phyloP scores from a whole-genome alignment of 2,888 invertebrate genomes.

The Trachelus troglodyta region DNA sequence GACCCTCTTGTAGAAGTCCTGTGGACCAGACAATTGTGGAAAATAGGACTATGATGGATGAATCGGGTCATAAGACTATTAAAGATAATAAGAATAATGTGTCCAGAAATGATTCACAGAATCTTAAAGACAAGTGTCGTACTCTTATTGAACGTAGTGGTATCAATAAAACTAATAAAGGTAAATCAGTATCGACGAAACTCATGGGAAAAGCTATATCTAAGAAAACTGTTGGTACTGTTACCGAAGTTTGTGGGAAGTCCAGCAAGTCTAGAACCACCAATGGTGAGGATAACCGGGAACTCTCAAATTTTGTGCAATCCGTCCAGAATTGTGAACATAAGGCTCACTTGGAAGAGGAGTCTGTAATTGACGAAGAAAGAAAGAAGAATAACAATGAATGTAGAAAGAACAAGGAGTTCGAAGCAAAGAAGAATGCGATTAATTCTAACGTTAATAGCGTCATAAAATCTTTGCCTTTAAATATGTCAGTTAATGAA shows the following conservation, averaged over 20 bases:
- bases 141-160: conserved; percentile 39
- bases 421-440: conserved; percentile 49
- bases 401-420: conserved; percentile 35
- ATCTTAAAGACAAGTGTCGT: conserved; percentile 44
- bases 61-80: conserved; percentile 60
- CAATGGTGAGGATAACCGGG: background rate
- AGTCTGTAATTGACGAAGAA: background rate
- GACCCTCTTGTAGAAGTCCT: conserved; percentile 51
- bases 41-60: conserved; percentile 49
- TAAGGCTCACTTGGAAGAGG: background rate
- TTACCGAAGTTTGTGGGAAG: background rate
- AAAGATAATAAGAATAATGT: conserved; percentile 55
- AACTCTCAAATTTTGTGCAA: background rate
- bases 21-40: conserved; percentile 64
- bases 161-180: conserved; percentile 41
- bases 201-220: conserved; percentile 35
- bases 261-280: background rate
- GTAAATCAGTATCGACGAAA: conserved; percentile 44
- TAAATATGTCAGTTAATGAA: conserved; percentile 9
- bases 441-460: conserved; percentile 45
- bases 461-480: background rate
- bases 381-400: conserved; percentile 22
- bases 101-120: conserved; percentile 41
- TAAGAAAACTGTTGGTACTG: conserved; percentile 36
- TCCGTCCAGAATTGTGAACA: background rate